Evolutionary conservation across 2,797 vertebrate species (phyloP), one percentile per base, ranked within the genome.

Genomic region (Crenuchus spilurus): DNA sequence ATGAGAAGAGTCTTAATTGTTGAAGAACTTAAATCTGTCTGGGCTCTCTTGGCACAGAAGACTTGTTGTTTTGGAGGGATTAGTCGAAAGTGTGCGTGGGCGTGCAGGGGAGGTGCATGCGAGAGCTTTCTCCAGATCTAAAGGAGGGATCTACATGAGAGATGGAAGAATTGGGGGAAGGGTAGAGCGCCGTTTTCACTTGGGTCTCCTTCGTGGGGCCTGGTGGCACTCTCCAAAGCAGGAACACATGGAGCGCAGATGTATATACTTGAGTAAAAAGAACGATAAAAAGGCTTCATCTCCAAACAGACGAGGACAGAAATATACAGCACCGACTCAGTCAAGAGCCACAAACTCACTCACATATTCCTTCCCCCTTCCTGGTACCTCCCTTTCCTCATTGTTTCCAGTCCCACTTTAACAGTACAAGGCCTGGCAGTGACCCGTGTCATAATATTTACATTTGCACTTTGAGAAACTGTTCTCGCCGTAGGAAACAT

Each of bases 171-270:
- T 49, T 79, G 74, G 54, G 48, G 44, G 46, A 35, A 28, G 52
- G 62, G 41, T 16, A 4, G 75, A 72, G 67, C 31, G 41, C 70
- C 35, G 52, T 61, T 81, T 63, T 82, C 60, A 51, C 68, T 68
- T 55, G 74, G 74, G 71, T 79, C 69, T 39, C 58, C 22, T 73
- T 54, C 78, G 37, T 60, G 77, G 74, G 33, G 58, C 24, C 22
- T 46, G 8, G 18, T 13, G 35, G 6, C 30, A 51, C 68, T 77
- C 75, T 51, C 74, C 74, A 81, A 86, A 70, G 66, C 71, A 67
- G 76, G 77, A 85, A 84, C 87, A 90, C 84, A 77, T 87, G 82
- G 81, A 86, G 77, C 84, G 86, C 90, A 92, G 87, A 92, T 91
- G 90, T 87, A 76, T 69, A 39, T 80, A 62, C 66, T 83, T 82